Conservation (phyloP, 2,113 vertebrate species). For the Ellobius talpinus region DNA sequence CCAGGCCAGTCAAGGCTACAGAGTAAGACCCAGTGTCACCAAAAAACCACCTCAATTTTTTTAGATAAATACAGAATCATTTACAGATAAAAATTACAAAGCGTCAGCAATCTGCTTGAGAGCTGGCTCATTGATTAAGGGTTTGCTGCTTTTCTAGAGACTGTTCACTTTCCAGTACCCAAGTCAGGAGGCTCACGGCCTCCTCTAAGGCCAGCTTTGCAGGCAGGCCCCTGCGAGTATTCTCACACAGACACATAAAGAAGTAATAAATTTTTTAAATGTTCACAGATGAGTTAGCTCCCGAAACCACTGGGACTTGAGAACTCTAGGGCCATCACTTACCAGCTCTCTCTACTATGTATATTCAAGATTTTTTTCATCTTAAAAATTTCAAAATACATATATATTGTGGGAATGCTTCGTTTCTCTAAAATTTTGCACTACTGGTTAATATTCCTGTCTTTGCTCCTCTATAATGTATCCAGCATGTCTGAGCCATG, state of each 20-base stretch:
- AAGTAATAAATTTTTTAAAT: background rate
- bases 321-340: background rate
- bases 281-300: background rate
- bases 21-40: background rate
- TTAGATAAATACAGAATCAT: background rate
- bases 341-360: background rate
- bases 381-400: slow-evolving; percentile 7
- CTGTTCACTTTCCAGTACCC: background rate
- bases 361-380: background rate
- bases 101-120: background rate
- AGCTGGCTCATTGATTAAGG: background rate
- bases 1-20: background rate
- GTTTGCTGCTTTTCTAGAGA: background rate
- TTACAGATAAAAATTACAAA: background rate
- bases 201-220: background rate
- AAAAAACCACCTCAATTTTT: background rate
- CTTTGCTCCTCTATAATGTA: background rate
- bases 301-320: background rate
- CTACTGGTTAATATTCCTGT: background rate
- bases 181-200: too few relatives aligned
- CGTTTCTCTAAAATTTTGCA: slow-evolving; percentile 10
- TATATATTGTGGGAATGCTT: background rate
- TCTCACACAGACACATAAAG: background rate
- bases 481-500: background rate
- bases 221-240: background rate